Conservation (phyloP, 2,113 vertebrate genomes). For the Bubo blakistoni region DNA sequence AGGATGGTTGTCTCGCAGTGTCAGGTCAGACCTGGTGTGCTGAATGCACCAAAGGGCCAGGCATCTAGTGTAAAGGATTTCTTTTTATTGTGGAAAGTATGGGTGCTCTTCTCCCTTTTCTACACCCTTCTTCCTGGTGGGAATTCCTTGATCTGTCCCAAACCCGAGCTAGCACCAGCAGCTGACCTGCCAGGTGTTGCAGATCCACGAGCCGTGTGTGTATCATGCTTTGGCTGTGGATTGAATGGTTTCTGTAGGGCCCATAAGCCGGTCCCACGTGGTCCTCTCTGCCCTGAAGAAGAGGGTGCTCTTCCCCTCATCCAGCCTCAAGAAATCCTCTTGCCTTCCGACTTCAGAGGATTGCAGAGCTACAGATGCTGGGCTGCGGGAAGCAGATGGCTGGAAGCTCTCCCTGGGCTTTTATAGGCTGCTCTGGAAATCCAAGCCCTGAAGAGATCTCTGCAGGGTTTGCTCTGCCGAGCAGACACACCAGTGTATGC, state of each 20-base stretch:
- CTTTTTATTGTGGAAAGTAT: background rate
- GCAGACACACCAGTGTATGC: background rate
- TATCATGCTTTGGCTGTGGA: background rate
- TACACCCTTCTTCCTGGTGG: background rate
- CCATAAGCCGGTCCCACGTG: background rate
- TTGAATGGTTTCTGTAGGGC: background rate
- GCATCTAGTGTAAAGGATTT: background rate
- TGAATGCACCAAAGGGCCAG: background rate
- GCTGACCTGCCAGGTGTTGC: background rate
- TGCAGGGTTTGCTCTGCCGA: background rate
- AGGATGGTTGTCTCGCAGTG: background rate
- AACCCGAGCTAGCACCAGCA: background rate
- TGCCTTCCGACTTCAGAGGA: background rate
- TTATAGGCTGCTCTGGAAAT: background rate
- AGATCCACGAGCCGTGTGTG: fast-evolving
- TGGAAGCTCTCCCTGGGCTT: background rate
- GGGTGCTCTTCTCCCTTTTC: background rate
- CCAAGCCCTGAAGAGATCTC: background rate
- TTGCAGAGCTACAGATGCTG: background rate
- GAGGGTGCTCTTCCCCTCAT: background rate
- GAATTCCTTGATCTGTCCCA: background rate
- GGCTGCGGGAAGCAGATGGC: fast-evolving
- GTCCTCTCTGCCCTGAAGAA: background rate
- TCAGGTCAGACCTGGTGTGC: background rate
- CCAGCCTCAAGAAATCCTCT: background rate